Percentiles rank a stretch among this genome's conserved stretches.
phyloP scores from a whole-genome alignment of 2,888 invertebrate genomes.

The Caenorhabditis uteleia region DNA sequence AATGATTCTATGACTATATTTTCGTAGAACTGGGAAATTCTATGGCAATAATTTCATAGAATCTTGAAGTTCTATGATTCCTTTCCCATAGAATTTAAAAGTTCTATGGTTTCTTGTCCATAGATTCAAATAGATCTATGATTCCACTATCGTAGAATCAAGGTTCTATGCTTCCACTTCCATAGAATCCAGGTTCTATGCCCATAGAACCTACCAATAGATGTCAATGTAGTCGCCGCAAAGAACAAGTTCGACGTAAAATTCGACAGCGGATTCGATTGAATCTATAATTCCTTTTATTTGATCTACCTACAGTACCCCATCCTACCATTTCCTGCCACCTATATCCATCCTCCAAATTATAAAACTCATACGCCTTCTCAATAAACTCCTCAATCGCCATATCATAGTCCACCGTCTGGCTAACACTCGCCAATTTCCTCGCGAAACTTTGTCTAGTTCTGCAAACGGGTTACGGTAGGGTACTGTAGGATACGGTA shows the following conservation, averaged over 20 bases:
- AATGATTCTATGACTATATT: too few relatives aligned
- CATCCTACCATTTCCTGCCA: conserved; percentile 19
- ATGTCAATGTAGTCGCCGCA: conserved; percentile 65
- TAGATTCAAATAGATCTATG: too few relatives aligned
- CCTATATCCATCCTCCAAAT: conserved; percentile 28
- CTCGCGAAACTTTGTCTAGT: conserved; percentile 26
- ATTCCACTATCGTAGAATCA: too few relatives aligned
- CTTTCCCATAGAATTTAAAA: too few relatives aligned
- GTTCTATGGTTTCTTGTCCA: too few relatives aligned
- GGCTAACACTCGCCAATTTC: conserved; percentile 7
- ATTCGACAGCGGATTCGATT: conserved; percentile 38
- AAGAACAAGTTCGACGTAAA: conserved; percentile 61
- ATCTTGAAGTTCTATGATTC: too few relatives aligned
- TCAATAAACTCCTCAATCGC: conserved; percentile 20
- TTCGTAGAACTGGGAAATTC: too few relatives aligned
- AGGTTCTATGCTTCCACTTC: too few relatives aligned
- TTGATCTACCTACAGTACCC: neutral
- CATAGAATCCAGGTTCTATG: neutral
- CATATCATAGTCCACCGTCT: conserved; percentile 11
- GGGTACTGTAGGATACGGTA: too few relatives aligned
- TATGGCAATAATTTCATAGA: too few relatives aligned
- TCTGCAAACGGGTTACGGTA: too few relatives aligned
- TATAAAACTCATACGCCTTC: conserved; percentile 26
- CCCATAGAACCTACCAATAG: conserved; percentile 46
- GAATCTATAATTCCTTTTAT: conserved; percentile 4